These are phyloP conservation scores for Heliconius sara DNA, from an alignment of 2,888 invertebrate genomes.

Conservation along the genomic window DNA sequence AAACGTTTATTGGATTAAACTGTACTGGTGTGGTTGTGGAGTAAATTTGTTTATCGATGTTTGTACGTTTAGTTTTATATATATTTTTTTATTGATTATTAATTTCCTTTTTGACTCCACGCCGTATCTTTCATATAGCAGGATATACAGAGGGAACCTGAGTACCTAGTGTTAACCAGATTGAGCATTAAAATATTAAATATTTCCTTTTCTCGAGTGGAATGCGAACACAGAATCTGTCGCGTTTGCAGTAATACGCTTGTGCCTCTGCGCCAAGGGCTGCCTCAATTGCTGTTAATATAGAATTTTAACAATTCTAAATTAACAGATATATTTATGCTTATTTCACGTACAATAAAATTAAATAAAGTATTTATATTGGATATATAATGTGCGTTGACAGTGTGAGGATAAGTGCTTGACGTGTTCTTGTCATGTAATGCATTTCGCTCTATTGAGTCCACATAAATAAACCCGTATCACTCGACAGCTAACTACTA, in stretches of 20 bases:
- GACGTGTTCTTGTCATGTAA: conserved; percentile 49
- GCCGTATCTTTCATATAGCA: no score
- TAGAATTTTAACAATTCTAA: no score
- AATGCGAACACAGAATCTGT: no score
- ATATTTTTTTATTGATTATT: neutral
- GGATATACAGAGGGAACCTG: no score
- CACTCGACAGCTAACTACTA: conserved; percentile 55
- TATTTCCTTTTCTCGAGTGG: no score
- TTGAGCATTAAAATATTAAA: no score
- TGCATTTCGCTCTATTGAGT: conserved; percentile 57
- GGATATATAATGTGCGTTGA: neutral
- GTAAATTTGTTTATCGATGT: neutral
- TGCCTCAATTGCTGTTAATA: no score
- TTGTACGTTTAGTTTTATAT: neutral
- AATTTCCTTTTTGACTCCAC: neutral
- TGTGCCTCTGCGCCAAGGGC: no score
- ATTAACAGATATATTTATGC: neutral
- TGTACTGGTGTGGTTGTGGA: neutral
- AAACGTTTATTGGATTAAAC: neutral
- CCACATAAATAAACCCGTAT: conserved; percentile 61
- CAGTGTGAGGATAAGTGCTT: conserved; percentile 35
- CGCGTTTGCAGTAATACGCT: no score
- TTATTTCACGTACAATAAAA: neutral
- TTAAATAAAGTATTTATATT: neutral
- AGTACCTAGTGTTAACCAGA: no score